A percentile compares a stretch with the other conserved stretches of the same genome.
These are phyloP conservation scores for Sebastes schlegelii DNA, from an alignment of 2,113 vertebrate genomes.

Conservation along the genomic window DNA sequence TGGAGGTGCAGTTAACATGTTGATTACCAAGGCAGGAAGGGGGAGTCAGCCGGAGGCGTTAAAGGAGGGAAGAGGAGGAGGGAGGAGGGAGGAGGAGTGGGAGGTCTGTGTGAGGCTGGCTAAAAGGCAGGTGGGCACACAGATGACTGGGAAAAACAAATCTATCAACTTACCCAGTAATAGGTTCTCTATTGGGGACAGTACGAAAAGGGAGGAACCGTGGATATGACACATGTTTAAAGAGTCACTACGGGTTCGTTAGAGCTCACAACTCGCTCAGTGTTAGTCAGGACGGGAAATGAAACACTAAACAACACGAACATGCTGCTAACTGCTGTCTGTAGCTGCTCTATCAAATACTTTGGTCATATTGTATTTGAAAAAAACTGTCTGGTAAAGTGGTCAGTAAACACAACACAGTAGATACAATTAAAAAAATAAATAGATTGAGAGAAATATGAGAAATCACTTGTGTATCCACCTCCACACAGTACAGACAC, in stretches of 20 bases:
- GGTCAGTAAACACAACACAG: not conserved
- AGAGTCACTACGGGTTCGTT: conserved; percentile 57
- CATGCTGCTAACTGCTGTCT: conserved; percentile 37
- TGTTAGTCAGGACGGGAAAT: conserved; percentile 49
- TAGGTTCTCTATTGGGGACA: conserved; percentile 77
- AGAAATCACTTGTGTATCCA: not conserved
- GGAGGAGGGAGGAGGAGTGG: not conserved
- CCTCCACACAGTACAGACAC: not conserved
- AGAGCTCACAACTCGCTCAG: conserved; percentile 34
- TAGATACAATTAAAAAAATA: not conserved
- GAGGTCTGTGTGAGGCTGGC: conserved; percentile 46
- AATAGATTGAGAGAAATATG: too few species aligned
- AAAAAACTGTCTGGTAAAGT: not conserved
- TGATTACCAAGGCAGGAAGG: conserved; percentile 57
- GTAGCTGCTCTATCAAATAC: conserved; percentile 24
- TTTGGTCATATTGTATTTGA: not conserved
- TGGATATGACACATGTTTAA: conserved; percentile 72
- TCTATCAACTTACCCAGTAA: conserved; percentile 82
- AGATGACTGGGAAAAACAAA: conserved; percentile 58
- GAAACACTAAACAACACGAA: conserved; percentile 32
- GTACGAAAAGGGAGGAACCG: conserved; percentile 67
- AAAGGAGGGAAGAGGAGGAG: not conserved
- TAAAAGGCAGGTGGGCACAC: conserved; percentile 64
- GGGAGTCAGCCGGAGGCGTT: not conserved
- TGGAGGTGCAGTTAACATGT: conserved; percentile 53